Evolutionary conservation across 2,113 vertebrate species (phyloP).

Genomic region (Planiliza haematocheilus): DNA sequence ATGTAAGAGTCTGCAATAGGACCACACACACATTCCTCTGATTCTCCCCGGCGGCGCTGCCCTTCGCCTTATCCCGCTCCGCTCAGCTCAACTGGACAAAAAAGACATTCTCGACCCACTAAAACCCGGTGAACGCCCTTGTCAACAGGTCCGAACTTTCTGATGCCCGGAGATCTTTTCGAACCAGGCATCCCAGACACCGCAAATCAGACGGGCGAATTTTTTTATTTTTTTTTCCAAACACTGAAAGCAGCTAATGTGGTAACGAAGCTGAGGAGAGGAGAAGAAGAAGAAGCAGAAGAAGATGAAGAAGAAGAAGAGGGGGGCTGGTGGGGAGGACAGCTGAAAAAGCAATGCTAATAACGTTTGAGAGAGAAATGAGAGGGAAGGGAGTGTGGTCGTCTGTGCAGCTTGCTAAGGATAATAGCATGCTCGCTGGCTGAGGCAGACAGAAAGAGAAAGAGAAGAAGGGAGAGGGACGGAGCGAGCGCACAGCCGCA

Average conservation of each 20-base stretch:
- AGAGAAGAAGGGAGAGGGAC: conserved; percentile 59
- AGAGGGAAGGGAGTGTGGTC: conserved; percentile 66
- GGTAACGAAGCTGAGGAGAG: conserved; percentile 47
- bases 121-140: conserved; percentile 38
- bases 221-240: conserved; percentile 76
- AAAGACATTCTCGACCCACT: conserved; percentile 37
- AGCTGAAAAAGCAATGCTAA: conserved; percentile 84
- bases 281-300: background rate
- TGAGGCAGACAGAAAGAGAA: conserved; percentile 46
- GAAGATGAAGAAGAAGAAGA: too few species aligned
- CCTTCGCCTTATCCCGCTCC: conserved; percentile 30
- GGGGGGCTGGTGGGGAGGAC: conserved; percentile 37
- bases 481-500: conserved; percentile 80
- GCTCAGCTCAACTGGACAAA: background rate
- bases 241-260: conserved; percentile 61
- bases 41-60: conserved; percentile 29
- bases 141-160: conserved; percentile 37
- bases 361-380: conserved; percentile 75
- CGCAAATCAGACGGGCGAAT: conserved; percentile 72
- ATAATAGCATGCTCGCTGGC: conserved; percentile 75
- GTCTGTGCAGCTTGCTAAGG: conserved; percentile 70
- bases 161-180: conserved; percentile 57
- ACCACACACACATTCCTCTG: conserved; percentile 72
- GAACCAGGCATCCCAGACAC: conserved; percentile 71
- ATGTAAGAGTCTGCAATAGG: conserved; percentile 84